A percentile compares a stretch with the other conserved stretches of the same genome.
These are phyloP conservation scores for Pollenia angustigena DNA, from an alignment of 2,888 invertebrate genomes.

Conservation along the genomic window DNA sequence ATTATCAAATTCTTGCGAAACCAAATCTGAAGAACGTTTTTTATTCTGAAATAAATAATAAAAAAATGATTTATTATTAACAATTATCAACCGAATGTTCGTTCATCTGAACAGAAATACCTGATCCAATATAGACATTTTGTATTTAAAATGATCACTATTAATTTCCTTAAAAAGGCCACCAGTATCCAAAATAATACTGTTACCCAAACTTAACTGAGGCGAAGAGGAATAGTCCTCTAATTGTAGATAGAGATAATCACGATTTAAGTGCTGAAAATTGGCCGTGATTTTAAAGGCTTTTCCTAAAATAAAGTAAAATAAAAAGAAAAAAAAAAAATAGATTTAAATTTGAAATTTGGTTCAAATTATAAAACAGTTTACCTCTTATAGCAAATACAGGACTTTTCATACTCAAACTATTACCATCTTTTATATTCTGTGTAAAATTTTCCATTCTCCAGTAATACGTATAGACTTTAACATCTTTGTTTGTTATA, in stretches of 20 bases:
- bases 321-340: too few relatives aligned
- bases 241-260: constrained; percentile 81
- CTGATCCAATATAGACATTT: constrained; percentile 83
- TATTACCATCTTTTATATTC: constrained; percentile 76
- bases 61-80: neutral
- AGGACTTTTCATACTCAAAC: constrained; percentile 78
- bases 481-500: constrained; percentile 79
- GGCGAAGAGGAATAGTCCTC: constrained; percentile 74
- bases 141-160: constrained; percentile 81
- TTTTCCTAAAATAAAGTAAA: constrained; percentile 78
- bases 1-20: constrained; percentile 82
- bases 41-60: constrained; percentile 74
- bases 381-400: constrained; percentile 82
- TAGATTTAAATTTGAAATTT: neutral
- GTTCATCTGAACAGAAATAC: constrained; percentile 68
- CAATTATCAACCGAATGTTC: neutral
- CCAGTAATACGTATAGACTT: constrained; percentile 83
- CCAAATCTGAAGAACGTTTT: constrained; percentile 78
- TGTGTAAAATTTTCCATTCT: constrained; percentile 82
- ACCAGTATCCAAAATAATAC: constrained; percentile 82
- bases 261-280: constrained; percentile 83
- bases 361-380: too few relatives aligned
- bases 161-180: constrained; percentile 81
- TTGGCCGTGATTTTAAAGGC: constrained; percentile 81
- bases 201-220: constrained; percentile 72